phyloP scores from a whole-genome alignment of 2,113 vertebrate species.

The Clarias gariepinus region DNA sequence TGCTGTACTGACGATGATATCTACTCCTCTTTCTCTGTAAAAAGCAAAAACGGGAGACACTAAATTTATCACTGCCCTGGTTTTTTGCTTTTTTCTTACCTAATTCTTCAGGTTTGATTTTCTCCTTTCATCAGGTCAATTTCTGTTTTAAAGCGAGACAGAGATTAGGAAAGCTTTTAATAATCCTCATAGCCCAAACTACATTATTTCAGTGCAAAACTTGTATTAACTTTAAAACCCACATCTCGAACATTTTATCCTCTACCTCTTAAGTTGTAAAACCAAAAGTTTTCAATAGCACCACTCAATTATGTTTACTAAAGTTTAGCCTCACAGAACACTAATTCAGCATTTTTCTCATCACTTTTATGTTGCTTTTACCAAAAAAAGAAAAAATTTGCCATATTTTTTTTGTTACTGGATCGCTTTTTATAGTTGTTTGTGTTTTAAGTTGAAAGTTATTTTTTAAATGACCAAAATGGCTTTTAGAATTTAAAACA shows the following conservation, averaged over 20 bases:
- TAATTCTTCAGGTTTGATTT: not conserved
- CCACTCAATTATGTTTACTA: not conserved
- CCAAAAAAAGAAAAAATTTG: not conserved
- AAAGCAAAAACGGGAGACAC: not conserved
- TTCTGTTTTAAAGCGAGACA: not conserved
- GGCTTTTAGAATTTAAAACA: not conserved
- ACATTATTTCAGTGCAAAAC: conserved; percentile 3
- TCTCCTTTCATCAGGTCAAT: not conserved
- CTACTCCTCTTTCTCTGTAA: not conserved
- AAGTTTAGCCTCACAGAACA: conserved; percentile 9
- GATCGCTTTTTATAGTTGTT: not conserved
- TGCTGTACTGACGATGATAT: conserved; percentile 2
- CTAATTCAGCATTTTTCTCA: not conserved
- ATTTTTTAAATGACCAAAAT: conserved; percentile 26
- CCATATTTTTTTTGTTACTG: conserved; percentile 20
- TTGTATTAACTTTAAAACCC: not conserved
- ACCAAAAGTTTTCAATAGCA: conserved; percentile 30
- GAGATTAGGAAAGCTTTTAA: conserved; percentile 20
- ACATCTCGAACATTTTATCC: conserved; percentile 8
- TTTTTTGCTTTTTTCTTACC: not conserved
- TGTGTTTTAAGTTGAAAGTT: conserved; percentile 1
- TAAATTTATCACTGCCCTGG: not conserved
- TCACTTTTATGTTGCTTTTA: conserved; percentile 1
- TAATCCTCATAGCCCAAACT: not conserved
- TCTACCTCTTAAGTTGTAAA: conserved; percentile 47